phyloP scores from a whole-genome alignment of 2,113 vertebrate genomes.

The Hiodon alosoides region DNA sequence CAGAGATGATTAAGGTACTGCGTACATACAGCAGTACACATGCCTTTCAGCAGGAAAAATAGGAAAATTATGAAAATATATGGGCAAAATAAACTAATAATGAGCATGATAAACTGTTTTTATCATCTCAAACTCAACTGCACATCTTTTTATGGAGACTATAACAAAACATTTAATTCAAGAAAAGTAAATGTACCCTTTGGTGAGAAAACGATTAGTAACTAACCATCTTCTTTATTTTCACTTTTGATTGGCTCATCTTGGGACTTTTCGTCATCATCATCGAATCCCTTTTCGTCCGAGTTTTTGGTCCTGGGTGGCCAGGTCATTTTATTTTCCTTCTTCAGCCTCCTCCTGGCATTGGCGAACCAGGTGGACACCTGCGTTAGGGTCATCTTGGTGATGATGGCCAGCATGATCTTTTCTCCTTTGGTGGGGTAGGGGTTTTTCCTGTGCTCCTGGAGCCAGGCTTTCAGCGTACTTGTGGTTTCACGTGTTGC shows the following conservation, averaged over 20 bases:
- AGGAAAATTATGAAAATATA: too few relatives aligned
- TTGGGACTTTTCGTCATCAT: slow-evolving; percentile 65
- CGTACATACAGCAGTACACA: too few relatives aligned
- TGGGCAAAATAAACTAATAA: too few relatives aligned
- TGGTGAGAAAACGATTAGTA: neutral
- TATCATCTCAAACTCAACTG: too few relatives aligned
- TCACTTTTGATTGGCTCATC: slow-evolving; percentile 64
- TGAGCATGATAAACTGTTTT: too few relatives aligned
- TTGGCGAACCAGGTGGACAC: slow-evolving; percentile 91
- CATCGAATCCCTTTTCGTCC: slow-evolving; percentile 75
- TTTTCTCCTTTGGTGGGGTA: slow-evolving; percentile 83
- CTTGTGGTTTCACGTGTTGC: slow-evolving; percentile 92
- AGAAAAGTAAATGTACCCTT: neutral
- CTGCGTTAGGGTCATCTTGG: slow-evolving; percentile 85
- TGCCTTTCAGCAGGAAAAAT: too few relatives aligned
- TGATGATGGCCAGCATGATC: slow-evolving; percentile 84
- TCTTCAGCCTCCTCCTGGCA: slow-evolving; percentile 83
- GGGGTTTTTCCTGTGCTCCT: slow-evolving; percentile 82
- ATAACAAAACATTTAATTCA: too few relatives aligned
- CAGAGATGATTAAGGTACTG: too few relatives aligned
- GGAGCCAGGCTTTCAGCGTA: slow-evolving; percentile 85
- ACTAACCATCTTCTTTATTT: slow-evolving; percentile 68
- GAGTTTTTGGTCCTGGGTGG: slow-evolving; percentile 82
- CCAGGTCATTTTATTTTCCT: slow-evolving; percentile 89
- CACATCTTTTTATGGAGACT: too few relatives aligned